Base-by-base conservation (phyloP, 1,140 invertebrate genomes). In the Elysia chlorotica region DNA sequence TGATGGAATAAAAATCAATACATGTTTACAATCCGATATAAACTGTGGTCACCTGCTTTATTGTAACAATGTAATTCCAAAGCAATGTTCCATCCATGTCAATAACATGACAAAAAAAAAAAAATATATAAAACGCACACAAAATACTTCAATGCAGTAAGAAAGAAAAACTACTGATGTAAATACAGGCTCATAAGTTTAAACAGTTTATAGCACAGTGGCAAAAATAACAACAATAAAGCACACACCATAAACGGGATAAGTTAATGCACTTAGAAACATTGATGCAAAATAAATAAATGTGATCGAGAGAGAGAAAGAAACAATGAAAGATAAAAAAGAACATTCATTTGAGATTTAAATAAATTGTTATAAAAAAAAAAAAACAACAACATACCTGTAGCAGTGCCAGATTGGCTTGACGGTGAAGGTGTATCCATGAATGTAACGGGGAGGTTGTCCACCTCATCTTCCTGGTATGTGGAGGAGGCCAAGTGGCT, bases 341-440 rank as follows among this genome's bases (percentile, higher is more conserved):
- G 10, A 48, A 48, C 54, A 56, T 5, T 23, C 21, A 23, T 21
- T 23, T 6, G 3, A 56, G 30, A 56, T 21, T 56, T 6, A 56
- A 21, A 28, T 28, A 56, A 3, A 56, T 6, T 5, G n/a, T 23
- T 28, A 56, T 14, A 25, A 62, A 31, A 31, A 2, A 62, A 14
- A 14, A 38, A 65, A 65, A 65, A 36, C 19, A 17, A 5, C 17
- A 10, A 28, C 23, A 25, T 53, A 63, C 69, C 69, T 71, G 57
- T 19, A 17, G n/a, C 30, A 4, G 57, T 62, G 6, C 28, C 59
- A 2, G 57, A 71, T 1, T 48, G 38, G 33, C 19, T 61, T 2
- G 69, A 71, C 30, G 69, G 67, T 3, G 67, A 70, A 28, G 67
- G 67, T 23, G 54, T 70, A 3, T 70, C n/a, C n/a, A n/a, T n/a